Conservation (phyloP, 1,140 invertebrate species). For the Plectrocnemia conspersa region DNA sequence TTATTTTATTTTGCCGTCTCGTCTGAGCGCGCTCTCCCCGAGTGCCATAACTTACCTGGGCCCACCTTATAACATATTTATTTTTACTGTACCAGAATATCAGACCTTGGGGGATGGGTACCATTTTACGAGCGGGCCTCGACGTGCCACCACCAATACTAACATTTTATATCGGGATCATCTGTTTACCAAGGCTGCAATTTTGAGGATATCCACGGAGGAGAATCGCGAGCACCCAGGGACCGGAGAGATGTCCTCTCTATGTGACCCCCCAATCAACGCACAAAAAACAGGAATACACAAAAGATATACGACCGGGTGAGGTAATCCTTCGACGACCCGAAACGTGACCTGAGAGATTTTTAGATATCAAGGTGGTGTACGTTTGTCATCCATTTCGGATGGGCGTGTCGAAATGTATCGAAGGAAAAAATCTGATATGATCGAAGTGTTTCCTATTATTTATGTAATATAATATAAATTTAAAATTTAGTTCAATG, state of each 20-base stretch:
- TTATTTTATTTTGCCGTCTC: too few species aligned
- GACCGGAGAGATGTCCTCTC: background rate
- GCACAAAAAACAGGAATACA: background rate
- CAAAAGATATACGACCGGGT: background rate
- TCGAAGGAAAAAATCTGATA: too few species aligned
- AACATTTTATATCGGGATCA: conserved; percentile 26
- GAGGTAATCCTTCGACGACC: too few species aligned
- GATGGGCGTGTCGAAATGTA: too few species aligned
- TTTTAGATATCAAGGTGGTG: too few species aligned
- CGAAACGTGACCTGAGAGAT: too few species aligned
- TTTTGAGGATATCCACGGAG: conserved; percentile 20
- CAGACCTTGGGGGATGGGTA: conserved; percentile 14
- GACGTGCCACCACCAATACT: conserved; percentile 25
- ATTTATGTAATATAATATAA: too few species aligned
- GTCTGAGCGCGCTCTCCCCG: conserved; percentile 8
- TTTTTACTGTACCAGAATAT: conserved; percentile 24
- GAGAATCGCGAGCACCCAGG: conserved; percentile 17
- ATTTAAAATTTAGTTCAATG: too few species aligned
- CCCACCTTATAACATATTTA: conserved; percentile 26
- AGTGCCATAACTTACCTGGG: conserved; percentile 22
- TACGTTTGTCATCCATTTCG: too few species aligned
- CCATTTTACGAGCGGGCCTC: conserved; percentile 21
- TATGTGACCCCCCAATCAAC: background rate
- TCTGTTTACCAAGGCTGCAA: conserved; percentile 21
- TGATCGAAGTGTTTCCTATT: too few species aligned